Evolutionary conservation across 2,797 vertebrate species (phyloP), one percentile per base, ranked within the genome.

Genomic region (Acanthurus leucopareius): DNA sequence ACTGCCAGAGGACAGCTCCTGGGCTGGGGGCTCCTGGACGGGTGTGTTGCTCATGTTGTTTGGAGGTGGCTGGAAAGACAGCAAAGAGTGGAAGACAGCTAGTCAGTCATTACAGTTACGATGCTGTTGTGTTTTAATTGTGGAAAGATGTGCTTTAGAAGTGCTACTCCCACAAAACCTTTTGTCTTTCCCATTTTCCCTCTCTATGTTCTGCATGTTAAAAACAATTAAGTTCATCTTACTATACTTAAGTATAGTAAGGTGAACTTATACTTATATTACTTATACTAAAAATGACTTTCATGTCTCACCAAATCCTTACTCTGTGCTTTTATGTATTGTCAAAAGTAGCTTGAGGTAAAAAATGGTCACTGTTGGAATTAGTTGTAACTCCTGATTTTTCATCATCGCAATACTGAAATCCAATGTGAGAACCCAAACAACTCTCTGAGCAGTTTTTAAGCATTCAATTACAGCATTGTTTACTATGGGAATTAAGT

Each of bases 41-140:
- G 95, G 85, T 32, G 95, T 93, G 88, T 92, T 93, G 77, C 95
- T 97, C 97, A 99, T 99, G 73, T 59, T 92, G 75, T 42, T 25
- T 20, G 40, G 62, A 61, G 49, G 20, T 49, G 25, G 14, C 86
- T 90, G 22, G n/a, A 82, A 75, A 77, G 28, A 58, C 82, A 81
- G 15, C 20, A 73, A 19, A 56, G 16, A 49, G n/a, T 45, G n/a
- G 16, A 17, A 32, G 17, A 67, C 10, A 65, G 17, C 1, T 22
- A 19, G 16, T 51, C 1, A 75, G 42, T 28, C 15, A 17, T 32
- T 64, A n/a, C 1, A 10, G 40, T 42, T 35, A 35, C 32, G 6
- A 35, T 14, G 15, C 16, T 20, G 16, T 68, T 60, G 5, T 7
- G 3, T 52, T 42, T 3, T 56, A 22, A 35, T 25, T 4, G 35